Conservation (phyloP, 2,113 vertebrate species). For the Nymphicus hollandicus region DNA sequence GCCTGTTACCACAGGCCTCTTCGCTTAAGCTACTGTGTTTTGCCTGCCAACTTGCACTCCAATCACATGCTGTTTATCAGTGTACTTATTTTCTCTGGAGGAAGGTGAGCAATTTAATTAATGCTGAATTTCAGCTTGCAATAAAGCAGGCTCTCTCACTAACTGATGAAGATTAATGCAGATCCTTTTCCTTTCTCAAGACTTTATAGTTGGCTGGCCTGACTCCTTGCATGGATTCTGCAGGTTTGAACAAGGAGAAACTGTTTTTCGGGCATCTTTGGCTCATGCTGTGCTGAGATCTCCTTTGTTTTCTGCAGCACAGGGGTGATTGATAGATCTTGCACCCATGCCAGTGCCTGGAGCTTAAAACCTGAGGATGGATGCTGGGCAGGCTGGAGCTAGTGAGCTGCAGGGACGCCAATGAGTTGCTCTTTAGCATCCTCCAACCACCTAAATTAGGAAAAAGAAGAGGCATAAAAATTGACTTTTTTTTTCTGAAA, state of each 20-base stretch:
- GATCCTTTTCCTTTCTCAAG: not conserved
- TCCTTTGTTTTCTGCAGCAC: slow-evolving; percentile 19
- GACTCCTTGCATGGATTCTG: not conserved
- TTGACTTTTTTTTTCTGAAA: not conserved
- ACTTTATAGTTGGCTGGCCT: not conserved
- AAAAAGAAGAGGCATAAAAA: not conserved
- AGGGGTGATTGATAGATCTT: not conserved
- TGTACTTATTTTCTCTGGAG: not conserved
- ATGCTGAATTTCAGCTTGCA: not conserved
- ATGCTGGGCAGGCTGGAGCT: not conserved
- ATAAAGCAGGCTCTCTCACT: not conserved
- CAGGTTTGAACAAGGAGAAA: slow-evolving; percentile 12
- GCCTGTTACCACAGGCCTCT: not conserved
- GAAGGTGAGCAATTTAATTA: not conserved
- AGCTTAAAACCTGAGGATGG: not conserved
- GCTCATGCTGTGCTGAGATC: not conserved
- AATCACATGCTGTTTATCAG: not conserved
- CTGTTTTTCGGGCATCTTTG: not conserved
- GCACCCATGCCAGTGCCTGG: not conserved
- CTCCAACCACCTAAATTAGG: not conserved
- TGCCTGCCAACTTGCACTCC: not conserved
- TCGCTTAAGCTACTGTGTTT: not conserved
- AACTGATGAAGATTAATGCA: not conserved
- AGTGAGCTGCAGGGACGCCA: not conserved
- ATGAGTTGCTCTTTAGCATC: not conserved